Conservation (phyloP, 2,888 invertebrate species). For the Thyatira batis region DNA sequence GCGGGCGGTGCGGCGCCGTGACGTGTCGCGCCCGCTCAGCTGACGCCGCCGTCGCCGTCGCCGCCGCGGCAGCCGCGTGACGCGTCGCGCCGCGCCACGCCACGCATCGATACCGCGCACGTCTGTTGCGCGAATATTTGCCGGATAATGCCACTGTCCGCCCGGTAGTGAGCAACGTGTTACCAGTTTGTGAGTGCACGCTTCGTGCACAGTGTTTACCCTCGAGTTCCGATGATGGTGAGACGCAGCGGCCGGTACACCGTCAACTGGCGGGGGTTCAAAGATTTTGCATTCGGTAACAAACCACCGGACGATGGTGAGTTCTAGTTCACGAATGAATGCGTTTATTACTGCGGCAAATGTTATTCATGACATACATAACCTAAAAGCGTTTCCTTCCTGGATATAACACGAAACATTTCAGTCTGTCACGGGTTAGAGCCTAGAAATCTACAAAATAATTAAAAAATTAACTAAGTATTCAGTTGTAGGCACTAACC, state of each 20-base stretch:
- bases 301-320: conserved; percentile 78
- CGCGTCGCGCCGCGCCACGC: conserved; percentile 35
- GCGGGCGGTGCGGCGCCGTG: conserved; percentile 62
- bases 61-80: conserved; percentile 54
- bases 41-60: conserved; percentile 58
- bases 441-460: neutral
- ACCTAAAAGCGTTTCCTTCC: conserved; percentile 43
- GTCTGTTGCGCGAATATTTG: conserved; percentile 43
- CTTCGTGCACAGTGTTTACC: conserved; percentile 24
- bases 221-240: conserved; percentile 67
- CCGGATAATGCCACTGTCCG: conserved; percentile 41
- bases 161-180: conserved; percentile 43
- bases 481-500: neutral
- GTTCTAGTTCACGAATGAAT: conserved; percentile 27
- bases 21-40: conserved; percentile 66
- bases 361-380: conserved; percentile 33
- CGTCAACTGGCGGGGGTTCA: conserved; percentile 78
- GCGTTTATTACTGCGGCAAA: conserved; percentile 25
- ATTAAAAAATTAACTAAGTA: neutral
- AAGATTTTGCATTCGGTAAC: conserved; percentile 71
- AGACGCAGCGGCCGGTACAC: conserved; percentile 79
- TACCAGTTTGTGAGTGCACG: conserved; percentile 30
- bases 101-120: conserved; percentile 61
- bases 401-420: conserved; percentile 6
- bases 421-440: neutral